phyloP scores from a whole-genome alignment of 2,113 vertebrate genomes.

The Sapajus apella region DNA sequence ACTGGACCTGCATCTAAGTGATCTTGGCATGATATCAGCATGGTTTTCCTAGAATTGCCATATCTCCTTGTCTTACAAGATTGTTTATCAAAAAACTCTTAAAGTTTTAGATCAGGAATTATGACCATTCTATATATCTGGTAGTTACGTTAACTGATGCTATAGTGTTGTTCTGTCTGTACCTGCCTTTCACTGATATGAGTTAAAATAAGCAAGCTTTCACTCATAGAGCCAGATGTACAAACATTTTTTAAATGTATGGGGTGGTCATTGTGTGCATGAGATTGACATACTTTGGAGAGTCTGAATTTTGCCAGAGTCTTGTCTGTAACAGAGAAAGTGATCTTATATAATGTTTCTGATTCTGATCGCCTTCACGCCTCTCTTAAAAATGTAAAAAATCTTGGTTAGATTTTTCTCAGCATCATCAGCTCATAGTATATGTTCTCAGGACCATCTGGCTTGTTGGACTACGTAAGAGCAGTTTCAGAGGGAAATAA shows the following conservation, averaged over 20 bases:
- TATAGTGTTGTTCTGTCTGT: background rate
- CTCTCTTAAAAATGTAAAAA: constrained; percentile 51
- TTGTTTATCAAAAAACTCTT: background rate
- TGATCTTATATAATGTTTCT: constrained; percentile 12
- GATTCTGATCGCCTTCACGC: constrained; percentile 49
- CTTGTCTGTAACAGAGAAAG: background rate
- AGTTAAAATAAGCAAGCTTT: background rate
- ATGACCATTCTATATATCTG: background rate
- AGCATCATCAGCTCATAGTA: constrained; percentile 38
- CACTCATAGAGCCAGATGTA: background rate
- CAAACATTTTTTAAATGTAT: background rate
- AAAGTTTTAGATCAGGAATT: background rate
- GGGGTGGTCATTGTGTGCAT: background rate
- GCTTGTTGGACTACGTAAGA: constrained; percentile 53
- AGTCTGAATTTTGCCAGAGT: background rate
- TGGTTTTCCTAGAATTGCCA: background rate
- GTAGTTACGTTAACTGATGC: background rate
- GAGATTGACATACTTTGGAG: background rate
- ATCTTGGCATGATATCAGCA: background rate
- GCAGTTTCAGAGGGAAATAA: constrained; percentile 55
- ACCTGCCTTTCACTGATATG: background rate
- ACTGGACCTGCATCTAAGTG: background rate
- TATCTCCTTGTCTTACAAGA: background rate
- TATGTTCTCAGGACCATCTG: constrained; percentile 68
- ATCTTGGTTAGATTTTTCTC: constrained; percentile 61